Base-by-base conservation (phyloP, 2,113 vertebrate genomes). In the Taxidea taxus region DNA sequence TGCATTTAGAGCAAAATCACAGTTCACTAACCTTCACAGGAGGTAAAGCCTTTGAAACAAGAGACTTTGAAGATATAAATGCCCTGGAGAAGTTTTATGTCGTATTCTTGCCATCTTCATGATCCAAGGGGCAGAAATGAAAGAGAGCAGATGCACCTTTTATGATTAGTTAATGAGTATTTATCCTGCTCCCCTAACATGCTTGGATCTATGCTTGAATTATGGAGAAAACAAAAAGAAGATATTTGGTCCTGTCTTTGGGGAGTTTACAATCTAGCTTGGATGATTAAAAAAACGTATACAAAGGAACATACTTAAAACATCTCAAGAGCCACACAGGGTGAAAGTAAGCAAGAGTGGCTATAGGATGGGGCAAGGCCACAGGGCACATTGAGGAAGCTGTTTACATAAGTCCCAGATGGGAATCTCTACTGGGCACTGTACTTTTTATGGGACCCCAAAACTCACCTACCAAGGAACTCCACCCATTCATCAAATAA, bases 51-150 rank as follows among this genome's bases (percentile, higher is more conserved):
- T 70, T 54, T 64, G 58, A 90, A 58, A 87, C 60, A 20, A 92
- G 58, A 90, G 34, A 74, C 66, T 74, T 25, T n/a, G 49, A 66
- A 87, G 60, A 56, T 47, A 29, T 62, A 54, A 80, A 29, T 54
- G 20, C 14, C 80, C 51, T n/a, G 8, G 23, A 77, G 56, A 86
- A 91, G 25, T 47, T 44, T 15, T 68, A 3, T 7, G 60, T 80
- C 84, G 42, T 56, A 0, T 20, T 68, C 68, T 42, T 89, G 25
- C 64, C 66, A 51, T 47, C 14, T 37, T 75, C 31, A 9, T 18
- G 25, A 47, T 60, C 44, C 68, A 89, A 60, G 25, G 39, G 29
- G 12, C 91, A 96, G 84, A 89, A 89, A 93, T 80, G 88, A 82
- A 77, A 47, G 42, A 44, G 0, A 27, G 5, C 39, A 62, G 80